Evolutionary conservation across 2,888 invertebrate genomes (phyloP), one percentile per base, ranked within the genome.

Genomic region (Ophonus ardosiacus): DNA sequence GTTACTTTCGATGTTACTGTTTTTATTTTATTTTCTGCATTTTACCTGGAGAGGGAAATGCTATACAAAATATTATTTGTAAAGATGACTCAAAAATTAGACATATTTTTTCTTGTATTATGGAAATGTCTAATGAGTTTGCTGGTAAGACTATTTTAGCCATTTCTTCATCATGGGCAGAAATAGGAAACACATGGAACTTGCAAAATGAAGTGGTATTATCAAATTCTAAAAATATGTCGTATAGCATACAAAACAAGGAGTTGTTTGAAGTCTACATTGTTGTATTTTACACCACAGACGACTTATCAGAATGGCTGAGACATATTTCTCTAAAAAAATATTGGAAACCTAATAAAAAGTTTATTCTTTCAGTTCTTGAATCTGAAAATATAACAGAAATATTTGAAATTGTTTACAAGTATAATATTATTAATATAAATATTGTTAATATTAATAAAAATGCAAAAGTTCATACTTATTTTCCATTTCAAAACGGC

Each of bases 371-470:
- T 10, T 51, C 43, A 51, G 13, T 51, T 5, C 43, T 51, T 2
- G 43, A 51, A 51, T 1, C 8, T 13, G 7, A 17, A 17, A 61
- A 61, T 61, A 10, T 61, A 61, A 61, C 59, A 61, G 18, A 13
- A 38, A 31, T 80, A 31, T 80, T 59, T 80, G 17, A 61, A 40
- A 13, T 61, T 31, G 18, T 15, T 15, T 80, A 38, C 38, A 6
- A 80, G 0, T 80, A 24, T 38, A 59, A 18, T 38, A 15, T 80
- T 13, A 15, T 61, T n/a, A 80, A 80, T 61, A 21, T 83, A 18
- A 38, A 24, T 51, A 24, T 76, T 51, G 76, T 56, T n/a, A 40
- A 51, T 8, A 17, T 18, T 8, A 61, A 61, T 61, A 1, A 61
- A 18, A 8, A 0, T 18, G 17, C 17, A 17, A 7, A 61, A 61